Base-by-base conservation (phyloP, 2,113 vertebrate species). In the Donacobius atricapilla region DNA sequence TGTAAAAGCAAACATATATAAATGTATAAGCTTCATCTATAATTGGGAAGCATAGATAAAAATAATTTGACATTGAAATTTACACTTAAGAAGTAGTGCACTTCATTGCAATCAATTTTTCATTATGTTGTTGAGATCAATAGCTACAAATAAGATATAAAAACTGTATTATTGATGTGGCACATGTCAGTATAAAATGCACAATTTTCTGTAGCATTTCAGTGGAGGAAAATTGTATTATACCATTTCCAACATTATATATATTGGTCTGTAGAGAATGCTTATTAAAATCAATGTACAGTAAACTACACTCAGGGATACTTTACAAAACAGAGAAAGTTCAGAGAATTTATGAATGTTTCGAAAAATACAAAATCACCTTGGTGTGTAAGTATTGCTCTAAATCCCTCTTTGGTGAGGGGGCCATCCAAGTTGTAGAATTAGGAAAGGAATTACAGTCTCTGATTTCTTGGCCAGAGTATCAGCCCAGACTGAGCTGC, bases 141-240 rank as follows among this genome's bases (percentile, higher is more conserved):
- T 98, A 98, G 85, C 96, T 98, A 98, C 98, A 98, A 98, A 98
- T 98, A 98, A 98, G 97, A 98, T 98, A 98, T 98, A 98, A 98
- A 98, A 98, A 97, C 97, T 97, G 95, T 98, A 97, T 98, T 98
- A 98, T 98, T 98, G 97, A 98, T 98, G 96, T 97, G 96, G 97
- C 90, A 97, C 79, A 95, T 97, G 96, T 96, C 97, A 95, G 97
- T 98, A 97, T 98, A 97, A 98, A 98, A 97, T 97, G 97, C 12
- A 6, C 94, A 95, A 94, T 98, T 98, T 98, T 98, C 97, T 97
- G 93, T 96, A 97, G 86, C 93, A 90, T 97, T 98, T 98, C 94
- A 96, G 91, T 80, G 50, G 56, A 87, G 93, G 93, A 98, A 98
- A 98, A 98, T 98, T 98, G 90, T 96, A 97, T 98, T 98, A 98